Percentiles rank a stretch among this genome's conserved stretches.
phyloP scores from a whole-genome alignment of 2,797 vertebrate species.

The Synaphobranchus kaupii region DNA sequence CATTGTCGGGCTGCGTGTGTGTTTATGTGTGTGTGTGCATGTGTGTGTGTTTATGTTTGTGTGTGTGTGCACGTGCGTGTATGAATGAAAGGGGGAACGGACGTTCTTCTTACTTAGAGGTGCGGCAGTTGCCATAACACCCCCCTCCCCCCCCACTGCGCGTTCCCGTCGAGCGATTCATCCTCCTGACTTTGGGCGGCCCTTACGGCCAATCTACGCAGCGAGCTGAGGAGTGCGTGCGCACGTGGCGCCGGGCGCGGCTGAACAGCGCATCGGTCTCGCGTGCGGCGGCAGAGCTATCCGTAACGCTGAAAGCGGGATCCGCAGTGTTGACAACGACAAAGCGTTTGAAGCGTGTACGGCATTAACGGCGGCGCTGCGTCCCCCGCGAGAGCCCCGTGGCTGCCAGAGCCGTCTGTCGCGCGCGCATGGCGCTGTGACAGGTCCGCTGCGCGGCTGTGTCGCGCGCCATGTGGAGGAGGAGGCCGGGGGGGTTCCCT shows the following conservation, averaged over 20 bases:
- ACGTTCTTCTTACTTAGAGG: background rate
- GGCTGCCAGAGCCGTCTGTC: background rate
- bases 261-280: constrained; percentile 45
- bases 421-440: background rate
- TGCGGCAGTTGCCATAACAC: constrained; percentile 19
- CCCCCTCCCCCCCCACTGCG: background rate
- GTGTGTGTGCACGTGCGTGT: too few relatives aligned
- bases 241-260: constrained; percentile 18
- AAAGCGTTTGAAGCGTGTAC: constrained; percentile 37
- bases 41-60: too few relatives aligned
- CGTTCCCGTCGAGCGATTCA: background rate
- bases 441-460: background rate
- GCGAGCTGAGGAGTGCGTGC: constrained; percentile 36
- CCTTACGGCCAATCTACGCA: background rate
- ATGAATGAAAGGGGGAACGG: background rate
- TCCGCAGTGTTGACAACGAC: constrained; percentile 44
- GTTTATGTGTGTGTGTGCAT: too few relatives aligned
- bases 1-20: too few relatives aligned
- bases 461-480: background rate
- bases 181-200: background rate
- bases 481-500: background rate
- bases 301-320: constrained; percentile 47
- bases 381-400: background rate
- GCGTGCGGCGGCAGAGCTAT: constrained; percentile 44
- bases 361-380: constrained; percentile 18